These are phyloP conservation scores for Brachionus koreanus DNA, from an alignment of 1,140 invertebrate genomes.

Conservation along the genomic window DNA sequence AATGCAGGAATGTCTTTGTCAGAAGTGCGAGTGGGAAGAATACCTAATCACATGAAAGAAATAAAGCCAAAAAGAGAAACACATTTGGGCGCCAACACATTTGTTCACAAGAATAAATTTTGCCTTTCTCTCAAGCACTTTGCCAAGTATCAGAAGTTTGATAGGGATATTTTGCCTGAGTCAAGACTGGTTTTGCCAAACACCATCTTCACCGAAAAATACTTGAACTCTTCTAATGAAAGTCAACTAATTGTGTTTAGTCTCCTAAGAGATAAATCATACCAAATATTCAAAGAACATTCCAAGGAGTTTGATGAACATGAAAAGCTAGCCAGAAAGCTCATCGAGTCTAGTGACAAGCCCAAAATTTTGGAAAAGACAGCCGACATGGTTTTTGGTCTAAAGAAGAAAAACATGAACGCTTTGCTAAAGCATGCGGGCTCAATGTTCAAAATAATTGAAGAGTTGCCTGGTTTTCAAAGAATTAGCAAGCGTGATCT, in stretches of 20 bases:
- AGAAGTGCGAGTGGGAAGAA: constrained; percentile 53
- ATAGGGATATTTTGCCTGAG: not conserved
- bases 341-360: too few species aligned
- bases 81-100: not conserved
- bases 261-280: not conserved
- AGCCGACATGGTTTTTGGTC: not conserved
- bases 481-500: not conserved
- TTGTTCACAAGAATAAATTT: not conserved
- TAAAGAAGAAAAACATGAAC: not conserved
- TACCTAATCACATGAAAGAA: constrained; percentile 56
- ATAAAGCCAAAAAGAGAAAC: not conserved
- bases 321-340: not conserved
- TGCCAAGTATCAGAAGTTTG: not conserved
- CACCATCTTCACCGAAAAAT: not conserved
- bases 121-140: not conserved
- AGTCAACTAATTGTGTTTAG: not conserved
- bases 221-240: not conserved
- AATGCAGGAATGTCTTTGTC: constrained; percentile 54
- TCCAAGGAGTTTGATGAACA: not conserved
- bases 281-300: not conserved
- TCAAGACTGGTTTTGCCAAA: not conserved
- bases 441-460: not conserved
- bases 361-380: not conserved
- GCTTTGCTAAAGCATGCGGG: not conserved
- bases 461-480: constrained; percentile 18